Evolutionary conservation across 1,140 invertebrate genomes (phyloP).

Genomic region (Phthorimaea operculella): DNA sequence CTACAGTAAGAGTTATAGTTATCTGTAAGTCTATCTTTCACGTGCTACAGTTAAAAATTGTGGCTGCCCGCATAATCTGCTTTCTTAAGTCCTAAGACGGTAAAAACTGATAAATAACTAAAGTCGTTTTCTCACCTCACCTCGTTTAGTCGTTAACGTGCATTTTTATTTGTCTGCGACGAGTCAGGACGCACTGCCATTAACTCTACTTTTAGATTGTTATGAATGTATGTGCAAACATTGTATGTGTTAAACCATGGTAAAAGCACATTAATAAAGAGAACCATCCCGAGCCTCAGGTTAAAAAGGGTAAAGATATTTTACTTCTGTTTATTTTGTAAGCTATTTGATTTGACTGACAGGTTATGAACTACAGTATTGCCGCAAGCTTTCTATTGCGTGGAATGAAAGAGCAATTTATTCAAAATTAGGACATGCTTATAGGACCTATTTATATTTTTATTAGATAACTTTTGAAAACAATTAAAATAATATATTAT

Average conservation of each 20-base stretch:
- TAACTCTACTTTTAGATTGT: constrained; percentile 5
- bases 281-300: background rate
- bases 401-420: no score
- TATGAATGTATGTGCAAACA: constrained; percentile 5
- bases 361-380: background rate
- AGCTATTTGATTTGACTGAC: background rate
- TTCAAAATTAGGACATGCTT: no score
- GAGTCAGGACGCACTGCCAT: background rate
- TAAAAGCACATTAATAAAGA: background rate
- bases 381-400: no score
- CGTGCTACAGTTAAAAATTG: background rate
- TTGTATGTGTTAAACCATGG: background rate
- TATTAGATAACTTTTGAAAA: no score
- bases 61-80: constrained; percentile 2
- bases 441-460: no score
- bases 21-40: constrained; percentile 3
- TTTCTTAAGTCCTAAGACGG: background rate
- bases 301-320: background rate
- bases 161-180: background rate
- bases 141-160: background rate
- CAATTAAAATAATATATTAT: no score
- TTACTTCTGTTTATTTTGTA: background rate
- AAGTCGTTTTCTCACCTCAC: constrained; percentile 5
- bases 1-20: background rate
- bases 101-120: constrained; percentile 4